phyloP scores from a whole-genome alignment of 1,140 invertebrate genomes.

The Aphelinus atriplicis region DNA sequence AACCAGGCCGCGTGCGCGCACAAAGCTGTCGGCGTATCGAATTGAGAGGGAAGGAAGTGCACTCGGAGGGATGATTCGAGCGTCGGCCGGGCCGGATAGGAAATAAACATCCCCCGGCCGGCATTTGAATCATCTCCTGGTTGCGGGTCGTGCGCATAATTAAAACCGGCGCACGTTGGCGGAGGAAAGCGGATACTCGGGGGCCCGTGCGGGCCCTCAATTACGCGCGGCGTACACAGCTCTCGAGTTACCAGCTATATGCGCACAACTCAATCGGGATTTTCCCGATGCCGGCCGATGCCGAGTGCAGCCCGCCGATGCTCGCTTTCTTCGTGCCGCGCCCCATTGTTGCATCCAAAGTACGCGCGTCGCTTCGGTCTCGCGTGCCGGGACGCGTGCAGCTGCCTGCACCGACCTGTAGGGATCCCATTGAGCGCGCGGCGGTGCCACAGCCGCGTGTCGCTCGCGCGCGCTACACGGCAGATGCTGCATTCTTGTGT shows the following conservation, averaged over 20 bases:
- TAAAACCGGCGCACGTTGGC: too few relatives aligned
- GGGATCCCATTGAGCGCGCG: conserved; percentile 15
- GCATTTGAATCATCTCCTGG: too few relatives aligned
- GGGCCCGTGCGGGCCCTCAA: background rate
- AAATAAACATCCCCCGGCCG: too few relatives aligned
- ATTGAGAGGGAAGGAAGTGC: too few relatives aligned
- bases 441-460: background rate
- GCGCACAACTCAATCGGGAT: background rate
- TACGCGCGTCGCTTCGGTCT: background rate
- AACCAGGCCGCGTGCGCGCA: too few relatives aligned
- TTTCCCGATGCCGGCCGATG: background rate
- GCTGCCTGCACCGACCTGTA: conserved; percentile 15
- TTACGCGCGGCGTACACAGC: background rate
- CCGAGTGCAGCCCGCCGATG: background rate
- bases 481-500: background rate
- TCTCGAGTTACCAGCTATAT: background rate
- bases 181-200: too few relatives aligned
- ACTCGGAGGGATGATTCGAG: too few relatives aligned
- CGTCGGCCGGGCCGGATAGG: too few relatives aligned
- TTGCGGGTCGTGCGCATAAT: too few relatives aligned
- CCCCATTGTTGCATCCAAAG: conserved; percentile 22
- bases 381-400: background rate
- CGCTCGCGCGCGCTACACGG: background rate
- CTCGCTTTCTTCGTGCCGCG: conserved; percentile 18
- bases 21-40: too few relatives aligned